Base-by-base conservation (phyloP, 2,113 vertebrate species). In the Columba livia region DNA sequence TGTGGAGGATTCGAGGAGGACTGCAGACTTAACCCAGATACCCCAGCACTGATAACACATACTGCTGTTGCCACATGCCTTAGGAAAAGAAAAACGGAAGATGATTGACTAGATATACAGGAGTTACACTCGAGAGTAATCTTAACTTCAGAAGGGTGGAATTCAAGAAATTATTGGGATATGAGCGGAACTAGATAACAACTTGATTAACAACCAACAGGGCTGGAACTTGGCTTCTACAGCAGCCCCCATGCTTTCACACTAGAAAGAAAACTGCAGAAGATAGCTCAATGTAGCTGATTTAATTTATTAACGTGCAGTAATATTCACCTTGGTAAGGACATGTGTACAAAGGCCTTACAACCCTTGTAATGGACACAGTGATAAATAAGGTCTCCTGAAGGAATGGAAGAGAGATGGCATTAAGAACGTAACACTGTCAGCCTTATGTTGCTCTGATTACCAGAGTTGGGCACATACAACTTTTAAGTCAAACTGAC, bases 311-410 rank as follows among this genome's bases (percentile, higher is more conserved):
- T 90, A 65, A 81, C 1, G 5, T 47, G 72, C 31, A 50, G 12
- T 72, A 88, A 94, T 69, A 94, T 87, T 92, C 85, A 89, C 61
- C 44, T 75, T 89, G 57, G 40, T 57, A 84, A 89, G 65, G 65
- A 81, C 79, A 79, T 0, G 0, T 69, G 71, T 79, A 80, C 69
- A 81, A 81, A 84, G 61, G 51, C 56, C 21, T 85, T 89, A 79
- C 73, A 85, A 34, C 53, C 32, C 31, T 78, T 72, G 48, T n/a
- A 84, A 94, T 50, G 61, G 31, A 69, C 6, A 1, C 20, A 93
- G 57, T 1, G 0, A 94, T 67, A 91, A 94, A 88, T 95, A 94
- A 93, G 47, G n/a, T 85, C 67, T 83, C 56, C 74, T 74, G 64
- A 85, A 94, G 48, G 75, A 94, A 94, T 8, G 12, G 66, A 83